phyloP scores from a whole-genome alignment of 2,888 invertebrate species.

The Caradrina kadenii region DNA sequence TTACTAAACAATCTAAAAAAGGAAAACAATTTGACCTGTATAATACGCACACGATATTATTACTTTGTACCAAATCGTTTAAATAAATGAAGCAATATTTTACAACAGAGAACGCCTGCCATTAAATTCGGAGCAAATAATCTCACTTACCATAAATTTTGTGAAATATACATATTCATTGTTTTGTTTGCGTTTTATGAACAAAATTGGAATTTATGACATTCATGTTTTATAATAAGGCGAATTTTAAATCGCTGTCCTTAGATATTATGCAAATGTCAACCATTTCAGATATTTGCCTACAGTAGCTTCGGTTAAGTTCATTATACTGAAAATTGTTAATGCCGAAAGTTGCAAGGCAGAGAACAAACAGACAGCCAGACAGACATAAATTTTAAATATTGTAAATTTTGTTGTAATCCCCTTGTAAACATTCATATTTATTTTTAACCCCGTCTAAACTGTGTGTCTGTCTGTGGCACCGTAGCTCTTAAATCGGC shows the following conservation, averaged over 20 bases:
- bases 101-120: constrained; percentile 25
- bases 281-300: not conserved
- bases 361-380: no score
- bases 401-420: no score
- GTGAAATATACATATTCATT: constrained; percentile 12
- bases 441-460: no score
- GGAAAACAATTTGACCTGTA: not conserved
- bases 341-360: not conserved
- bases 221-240: not conserved
- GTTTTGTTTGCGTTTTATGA: constrained; percentile 3
- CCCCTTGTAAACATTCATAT: no score
- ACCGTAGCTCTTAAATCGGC: no score
- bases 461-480: no score
- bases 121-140: constrained; percentile 41
- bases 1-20: no score
- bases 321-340: constrained; percentile 16
- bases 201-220: not conserved
- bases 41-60: not conserved
- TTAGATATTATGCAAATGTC: not conserved
- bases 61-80: constrained; percentile 1
- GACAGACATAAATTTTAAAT: no score
- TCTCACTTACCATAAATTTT: constrained; percentile 28
- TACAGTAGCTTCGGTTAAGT: not conserved
- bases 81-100: constrained; percentile 27
- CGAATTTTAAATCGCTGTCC: not conserved